Conservation (phyloP, 2,888 invertebrate species). For the Globia sparganii region DNA sequence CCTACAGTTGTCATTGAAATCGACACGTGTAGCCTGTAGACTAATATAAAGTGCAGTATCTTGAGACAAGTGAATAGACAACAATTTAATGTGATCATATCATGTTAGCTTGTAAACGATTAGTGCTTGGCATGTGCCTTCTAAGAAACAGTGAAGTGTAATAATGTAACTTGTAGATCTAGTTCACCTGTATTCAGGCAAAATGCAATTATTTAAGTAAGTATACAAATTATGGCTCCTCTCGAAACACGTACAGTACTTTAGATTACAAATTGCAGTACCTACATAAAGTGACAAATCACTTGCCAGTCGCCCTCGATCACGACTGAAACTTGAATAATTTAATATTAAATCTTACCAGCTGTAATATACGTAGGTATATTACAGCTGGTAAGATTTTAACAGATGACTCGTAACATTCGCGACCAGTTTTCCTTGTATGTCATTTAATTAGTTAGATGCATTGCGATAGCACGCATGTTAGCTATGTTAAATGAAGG, state of each 20-base stretch:
- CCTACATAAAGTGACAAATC: conserved; percentile 30
- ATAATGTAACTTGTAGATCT: background rate
- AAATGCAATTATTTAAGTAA: conserved; percentile 10
- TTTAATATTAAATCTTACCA: conserved; percentile 35
- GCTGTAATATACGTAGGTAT: no score
- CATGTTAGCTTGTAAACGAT: background rate
- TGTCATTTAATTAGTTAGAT: conserved; percentile 51
- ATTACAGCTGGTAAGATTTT: conserved; percentile 21
- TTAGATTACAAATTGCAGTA: conserved; percentile 13
- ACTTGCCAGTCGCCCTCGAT: conserved; percentile 13
- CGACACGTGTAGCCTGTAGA: conserved; percentile 40
- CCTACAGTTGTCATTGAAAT: conserved; percentile 27
- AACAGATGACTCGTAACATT: conserved; percentile 33
- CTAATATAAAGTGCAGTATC: conserved; percentile 14
- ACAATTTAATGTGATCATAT: conserved; percentile 32
- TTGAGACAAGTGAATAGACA: conserved; percentile 19
- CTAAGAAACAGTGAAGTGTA: conserved; percentile 5
- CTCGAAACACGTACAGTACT: conserved; percentile 18
- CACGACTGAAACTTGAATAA: conserved; percentile 16
- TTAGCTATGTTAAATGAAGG: conserved; percentile 33
- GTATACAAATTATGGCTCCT: conserved; percentile 1
- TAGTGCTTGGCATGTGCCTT: background rate
- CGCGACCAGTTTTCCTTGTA: conserved; percentile 52
- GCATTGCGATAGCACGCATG: conserved; percentile 33
- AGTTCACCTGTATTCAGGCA: background rate